These are phyloP conservation scores for Mormyrops attenuatus DNA, from an alignment of 2,797 vertebrate species.

Conservation along the genomic window DNA sequence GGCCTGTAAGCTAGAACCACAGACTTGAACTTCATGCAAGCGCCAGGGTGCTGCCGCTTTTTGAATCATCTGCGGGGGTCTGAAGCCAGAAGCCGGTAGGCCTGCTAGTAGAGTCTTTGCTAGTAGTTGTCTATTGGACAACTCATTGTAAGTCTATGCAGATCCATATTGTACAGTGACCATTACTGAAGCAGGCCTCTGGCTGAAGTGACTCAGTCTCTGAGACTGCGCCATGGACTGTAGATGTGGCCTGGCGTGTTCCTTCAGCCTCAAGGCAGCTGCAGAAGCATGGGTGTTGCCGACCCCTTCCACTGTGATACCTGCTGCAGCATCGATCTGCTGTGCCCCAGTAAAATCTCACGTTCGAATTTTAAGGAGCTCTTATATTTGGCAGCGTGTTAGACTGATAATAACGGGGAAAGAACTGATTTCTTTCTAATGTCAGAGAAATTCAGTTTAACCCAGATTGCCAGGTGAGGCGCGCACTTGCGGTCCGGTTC, in stretches of 20 bases:
- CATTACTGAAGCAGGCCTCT: neutral
- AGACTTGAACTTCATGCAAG: neutral
- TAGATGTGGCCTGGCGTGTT: neutral
- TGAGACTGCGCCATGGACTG: neutral
- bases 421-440: neutral
- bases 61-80: neutral
- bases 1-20: neutral
- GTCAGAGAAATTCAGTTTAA: neutral
- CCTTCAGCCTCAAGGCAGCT: neutral
- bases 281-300: neutral
- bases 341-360: neutral
- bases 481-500: neutral
- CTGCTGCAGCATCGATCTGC: neutral
- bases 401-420: neutral
- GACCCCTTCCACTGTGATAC: neutral
- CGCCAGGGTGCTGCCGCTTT: neutral
- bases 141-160: neutral
- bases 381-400: neutral
- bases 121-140: neutral
- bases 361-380: neutral
- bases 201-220: neutral
- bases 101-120: neutral
- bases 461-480: neutral
- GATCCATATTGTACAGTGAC: neutral
- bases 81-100: neutral